A percentile compares a stretch with the other conserved stretches of the same genome.
These are phyloP conservation scores for Drosophila cardini DNA, from an alignment of 1,140 invertebrate species.

Conservation along the genomic window DNA sequence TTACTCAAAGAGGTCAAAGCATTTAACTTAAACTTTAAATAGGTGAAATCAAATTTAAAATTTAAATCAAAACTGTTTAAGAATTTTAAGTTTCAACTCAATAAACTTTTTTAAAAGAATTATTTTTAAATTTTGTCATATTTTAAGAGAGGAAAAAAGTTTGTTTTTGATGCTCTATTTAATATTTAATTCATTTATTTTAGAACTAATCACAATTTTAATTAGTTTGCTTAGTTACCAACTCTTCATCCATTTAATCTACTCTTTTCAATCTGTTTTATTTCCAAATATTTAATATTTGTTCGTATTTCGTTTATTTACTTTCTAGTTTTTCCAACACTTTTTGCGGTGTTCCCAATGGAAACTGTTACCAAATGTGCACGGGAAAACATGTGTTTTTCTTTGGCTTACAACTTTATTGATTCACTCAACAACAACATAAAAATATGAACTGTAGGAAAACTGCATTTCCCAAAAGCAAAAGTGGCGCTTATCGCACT, in stretches of 20 bases:
- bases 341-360: not conserved
- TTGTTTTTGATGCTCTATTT: too few relatives aligned
- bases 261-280: not conserved
- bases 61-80: too few relatives aligned
- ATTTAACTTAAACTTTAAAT: too few relatives aligned
- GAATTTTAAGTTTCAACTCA: too few relatives aligned
- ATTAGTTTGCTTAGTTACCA: too few relatives aligned
- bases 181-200: not conserved
- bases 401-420: conserved; percentile 27
- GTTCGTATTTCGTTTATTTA: not conserved
- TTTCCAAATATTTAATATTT: not conserved
- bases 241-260: not conserved
- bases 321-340: not conserved
- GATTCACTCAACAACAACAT: conserved; percentile 25
- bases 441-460: not conserved
- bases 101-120: too few relatives aligned
- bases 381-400: conserved; percentile 6
- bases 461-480: conserved; percentile 7
- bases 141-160: too few relatives aligned
- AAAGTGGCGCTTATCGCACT: conserved; percentile 54
- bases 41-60: too few relatives aligned
- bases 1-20: not conserved
- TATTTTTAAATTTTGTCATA: too few relatives aligned
- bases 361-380: not conserved
- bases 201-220: too few relatives aligned